Evolutionary conservation across 1,140 invertebrate genomes (phyloP).

Genomic region (Pseudomyrmex gracilis): DNA sequence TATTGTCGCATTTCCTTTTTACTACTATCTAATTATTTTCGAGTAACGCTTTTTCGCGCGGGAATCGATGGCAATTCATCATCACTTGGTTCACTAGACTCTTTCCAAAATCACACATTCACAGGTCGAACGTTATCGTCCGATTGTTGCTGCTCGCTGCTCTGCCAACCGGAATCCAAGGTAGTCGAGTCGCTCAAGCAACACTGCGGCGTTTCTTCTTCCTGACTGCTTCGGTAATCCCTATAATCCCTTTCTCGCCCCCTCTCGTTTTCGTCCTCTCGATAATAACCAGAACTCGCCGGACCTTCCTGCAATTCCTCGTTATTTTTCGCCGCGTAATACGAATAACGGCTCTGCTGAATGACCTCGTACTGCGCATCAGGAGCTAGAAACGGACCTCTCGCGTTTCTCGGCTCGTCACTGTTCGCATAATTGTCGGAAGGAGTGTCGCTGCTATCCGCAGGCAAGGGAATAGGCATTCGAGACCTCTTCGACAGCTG

Average conservation of each 20-base stretch:
- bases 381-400: conserved; percentile 86
- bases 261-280: conserved; percentile 67
- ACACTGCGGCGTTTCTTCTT: conserved; percentile 77
- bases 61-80: not conserved
- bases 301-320: conserved; percentile 76
- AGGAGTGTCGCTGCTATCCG: conserved; percentile 71
- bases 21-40: not conserved
- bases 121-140: conserved; percentile 80
- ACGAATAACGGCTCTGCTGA: conserved; percentile 81
- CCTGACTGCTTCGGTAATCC: conserved; percentile 75
- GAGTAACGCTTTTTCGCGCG: not conserved
- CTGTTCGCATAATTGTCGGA: conserved; percentile 81
- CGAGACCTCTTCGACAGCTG: conserved; percentile 87
- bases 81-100: not conserved
- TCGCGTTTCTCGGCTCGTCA: conserved; percentile 76
- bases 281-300: conserved; percentile 69
- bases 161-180: conserved; percentile 80
- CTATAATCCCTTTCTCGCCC: conserved; percentile 77
- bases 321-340: conserved; percentile 77
- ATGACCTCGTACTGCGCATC: conserved; percentile 89
- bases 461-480: conserved; percentile 86
- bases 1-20: conserved; percentile 41
- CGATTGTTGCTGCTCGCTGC: conserved; percentile 75
- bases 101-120: conserved; percentile 78
- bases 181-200: conserved; percentile 79